phyloP scores from a whole-genome alignment of 2,888 invertebrate species.

The Podabrus alpinus region DNA sequence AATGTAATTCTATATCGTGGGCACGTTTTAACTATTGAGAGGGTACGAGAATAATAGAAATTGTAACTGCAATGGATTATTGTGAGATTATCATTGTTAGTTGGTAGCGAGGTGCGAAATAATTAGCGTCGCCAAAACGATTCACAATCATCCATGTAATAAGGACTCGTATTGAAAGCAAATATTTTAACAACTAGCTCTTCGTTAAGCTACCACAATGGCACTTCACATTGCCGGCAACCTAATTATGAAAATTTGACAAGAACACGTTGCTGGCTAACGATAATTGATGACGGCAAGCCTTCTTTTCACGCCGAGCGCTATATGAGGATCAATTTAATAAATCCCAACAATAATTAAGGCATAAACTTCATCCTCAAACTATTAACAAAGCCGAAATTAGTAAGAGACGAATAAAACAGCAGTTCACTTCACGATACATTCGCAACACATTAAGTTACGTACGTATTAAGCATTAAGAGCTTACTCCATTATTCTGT shows the following conservation, averaged over 20 bases:
- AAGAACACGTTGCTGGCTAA: conserved; percentile 53
- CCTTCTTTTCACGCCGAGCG: conserved; percentile 46
- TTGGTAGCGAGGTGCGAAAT: conserved; percentile 41
- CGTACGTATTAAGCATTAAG: conserved; percentile 36
- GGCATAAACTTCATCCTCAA: conserved; percentile 51
- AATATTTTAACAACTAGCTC: conserved; percentile 46
- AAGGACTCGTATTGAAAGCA: conserved; percentile 42
- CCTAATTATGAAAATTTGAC: conserved; percentile 56
- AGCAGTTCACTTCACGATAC: conserved; percentile 45
- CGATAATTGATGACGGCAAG: conserved; percentile 49
- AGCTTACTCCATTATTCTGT: conserved; percentile 43
- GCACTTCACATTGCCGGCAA: conserved; percentile 50
- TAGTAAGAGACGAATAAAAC: conserved; percentile 49
- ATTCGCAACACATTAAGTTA: conserved; percentile 43
- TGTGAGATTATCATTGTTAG: conserved; percentile 32
- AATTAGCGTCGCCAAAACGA: conserved; percentile 40
- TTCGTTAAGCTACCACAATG: conserved; percentile 50
- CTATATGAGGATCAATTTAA: conserved; percentile 48
- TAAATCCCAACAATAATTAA: conserved; percentile 52
- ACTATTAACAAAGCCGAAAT: conserved; percentile 53
- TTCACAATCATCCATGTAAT: conserved; percentile 35
- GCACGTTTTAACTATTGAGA: conserved; percentile 26
- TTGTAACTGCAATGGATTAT: conserved; percentile 35
- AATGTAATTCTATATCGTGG: background rate
- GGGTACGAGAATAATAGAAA: conserved; percentile 34